Percentiles rank a stretch among this genome's conserved stretches.
These are phyloP conservation scores for Styela clava DNA, from an alignment of 23 tunicate species.

Conservation along the genomic window DNA sequence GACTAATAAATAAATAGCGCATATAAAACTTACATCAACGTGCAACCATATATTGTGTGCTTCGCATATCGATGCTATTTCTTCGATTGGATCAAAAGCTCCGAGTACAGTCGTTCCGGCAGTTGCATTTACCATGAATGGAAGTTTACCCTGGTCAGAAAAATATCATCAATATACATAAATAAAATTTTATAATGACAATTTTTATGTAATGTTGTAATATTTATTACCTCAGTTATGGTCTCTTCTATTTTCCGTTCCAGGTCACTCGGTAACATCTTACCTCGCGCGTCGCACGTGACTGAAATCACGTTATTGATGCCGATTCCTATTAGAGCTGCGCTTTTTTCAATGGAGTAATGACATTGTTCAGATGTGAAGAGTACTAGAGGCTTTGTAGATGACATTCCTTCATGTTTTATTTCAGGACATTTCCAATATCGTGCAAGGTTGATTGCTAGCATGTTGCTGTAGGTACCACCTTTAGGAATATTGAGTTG, in stretches of 20 bases:
- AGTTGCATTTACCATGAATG: slow-evolving; percentile 73
- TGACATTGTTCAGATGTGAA: slow-evolving; percentile 60
- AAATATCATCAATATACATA: background rate
- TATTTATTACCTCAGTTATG: background rate
- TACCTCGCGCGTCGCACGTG: slow-evolving; percentile 60
- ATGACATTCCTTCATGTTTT: slow-evolving; percentile 35
- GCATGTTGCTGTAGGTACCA: slow-evolving; percentile 61
- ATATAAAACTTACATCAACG: slow-evolving; percentile 44
- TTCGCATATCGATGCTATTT: slow-evolving; percentile 67
- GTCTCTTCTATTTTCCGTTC: slow-evolving; percentile 34
- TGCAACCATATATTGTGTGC: slow-evolving; percentile 80
- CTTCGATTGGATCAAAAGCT: slow-evolving; percentile 69
- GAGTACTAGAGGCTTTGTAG: slow-evolving; percentile 32
- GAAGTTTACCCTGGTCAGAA: slow-evolving; percentile 56
- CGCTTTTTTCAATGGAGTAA: slow-evolving; percentile 60
- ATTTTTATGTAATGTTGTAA: background rate
- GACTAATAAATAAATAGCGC: background rate
- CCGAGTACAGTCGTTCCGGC: slow-evolving; percentile 91
- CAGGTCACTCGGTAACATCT: slow-evolving; percentile 59
- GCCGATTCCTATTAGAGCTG: slow-evolving; percentile 61
- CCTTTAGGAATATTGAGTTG: too few relatives aligned
- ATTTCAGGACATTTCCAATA: slow-evolving; percentile 47
- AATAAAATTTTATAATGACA: background rate
- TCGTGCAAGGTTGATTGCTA: slow-evolving; percentile 65
- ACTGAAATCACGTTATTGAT: slow-evolving; percentile 38